Conservation (phyloP, 2,888 invertebrate genomes). For the Dolomedes plantarius region DNA sequence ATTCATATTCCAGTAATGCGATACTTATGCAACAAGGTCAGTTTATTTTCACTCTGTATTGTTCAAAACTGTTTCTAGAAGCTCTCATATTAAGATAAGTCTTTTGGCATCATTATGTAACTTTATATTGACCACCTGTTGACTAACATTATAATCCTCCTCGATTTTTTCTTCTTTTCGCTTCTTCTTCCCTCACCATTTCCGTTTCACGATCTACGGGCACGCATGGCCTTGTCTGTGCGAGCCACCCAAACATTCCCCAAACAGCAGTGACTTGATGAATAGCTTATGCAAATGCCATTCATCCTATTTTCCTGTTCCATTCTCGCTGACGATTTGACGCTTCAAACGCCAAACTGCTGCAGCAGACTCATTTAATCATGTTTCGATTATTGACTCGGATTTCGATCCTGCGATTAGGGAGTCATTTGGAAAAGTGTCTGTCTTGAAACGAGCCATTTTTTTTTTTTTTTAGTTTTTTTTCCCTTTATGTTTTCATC, state of each 20-base stretch:
- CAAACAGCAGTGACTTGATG: constrained; percentile 54
- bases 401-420: constrained; percentile 3
- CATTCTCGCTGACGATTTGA: not conserved
- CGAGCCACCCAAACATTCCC: constrained; percentile 4
- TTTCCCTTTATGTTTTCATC: no score
- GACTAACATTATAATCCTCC: not conserved
- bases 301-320: constrained; percentile 19
- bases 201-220: not conserved
- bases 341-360: not conserved
- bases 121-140: not conserved
- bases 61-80: no score
- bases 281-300: constrained; percentile 66
- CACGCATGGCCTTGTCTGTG: not conserved
- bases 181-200: not conserved
- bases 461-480: not conserved
- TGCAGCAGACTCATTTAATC: not conserved
- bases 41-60: no score
- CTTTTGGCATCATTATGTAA: not conserved
- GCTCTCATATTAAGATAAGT: not conserved
- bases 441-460: not conserved
- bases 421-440: not conserved
- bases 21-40: no score
- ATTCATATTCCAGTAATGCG: no score
- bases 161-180: not conserved
- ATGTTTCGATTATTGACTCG: constrained; percentile 9